Evolutionary conservation across 2,797 vertebrate genomes (phyloP).

Genomic region (Gymnothorax reevesii): DNA sequence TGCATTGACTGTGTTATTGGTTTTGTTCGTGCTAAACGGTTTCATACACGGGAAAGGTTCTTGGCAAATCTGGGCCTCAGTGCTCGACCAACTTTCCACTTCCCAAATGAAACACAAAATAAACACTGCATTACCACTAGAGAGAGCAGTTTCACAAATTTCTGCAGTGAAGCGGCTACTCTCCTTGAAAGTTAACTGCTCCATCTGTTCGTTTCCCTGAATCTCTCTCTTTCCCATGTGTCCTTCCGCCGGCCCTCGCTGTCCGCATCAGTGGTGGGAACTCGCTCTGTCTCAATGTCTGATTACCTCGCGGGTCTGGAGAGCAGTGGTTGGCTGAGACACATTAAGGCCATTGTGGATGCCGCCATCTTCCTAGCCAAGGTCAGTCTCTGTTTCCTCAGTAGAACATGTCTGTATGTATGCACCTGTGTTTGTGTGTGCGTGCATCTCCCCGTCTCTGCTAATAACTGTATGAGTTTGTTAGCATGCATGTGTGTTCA

Average conservation of each 20-base stretch:
- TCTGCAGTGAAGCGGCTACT: neutral
- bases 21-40: no score
- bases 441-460: no score
- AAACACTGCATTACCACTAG: neutral
- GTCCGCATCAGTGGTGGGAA: constrained; percentile 79
- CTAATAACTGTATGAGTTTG: neutral
- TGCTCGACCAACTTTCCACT: neutral
- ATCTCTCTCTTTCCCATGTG: constrained; percentile 7
- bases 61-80: no score
- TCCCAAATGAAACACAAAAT: neutral
- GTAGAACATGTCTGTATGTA: neutral
- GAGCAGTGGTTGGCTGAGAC: constrained; percentile 90
- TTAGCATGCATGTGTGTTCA: neutral
- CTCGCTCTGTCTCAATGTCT: constrained; percentile 82
- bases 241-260: constrained; percentile 13
- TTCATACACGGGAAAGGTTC: no score
- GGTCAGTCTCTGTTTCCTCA: constrained; percentile 64
- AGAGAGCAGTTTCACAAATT: neutral
- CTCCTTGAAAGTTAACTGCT: neutral
- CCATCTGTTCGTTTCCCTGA: constrained; percentile 20
- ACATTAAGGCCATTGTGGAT: constrained; percentile 91
- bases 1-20: no score
- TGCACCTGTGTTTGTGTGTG: neutral
- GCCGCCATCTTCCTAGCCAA: constrained; percentile 90
- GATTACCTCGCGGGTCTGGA: constrained; percentile 91